Conservation (phyloP, 2,888 invertebrate species). For the Drosophila ezoana region DNA sequence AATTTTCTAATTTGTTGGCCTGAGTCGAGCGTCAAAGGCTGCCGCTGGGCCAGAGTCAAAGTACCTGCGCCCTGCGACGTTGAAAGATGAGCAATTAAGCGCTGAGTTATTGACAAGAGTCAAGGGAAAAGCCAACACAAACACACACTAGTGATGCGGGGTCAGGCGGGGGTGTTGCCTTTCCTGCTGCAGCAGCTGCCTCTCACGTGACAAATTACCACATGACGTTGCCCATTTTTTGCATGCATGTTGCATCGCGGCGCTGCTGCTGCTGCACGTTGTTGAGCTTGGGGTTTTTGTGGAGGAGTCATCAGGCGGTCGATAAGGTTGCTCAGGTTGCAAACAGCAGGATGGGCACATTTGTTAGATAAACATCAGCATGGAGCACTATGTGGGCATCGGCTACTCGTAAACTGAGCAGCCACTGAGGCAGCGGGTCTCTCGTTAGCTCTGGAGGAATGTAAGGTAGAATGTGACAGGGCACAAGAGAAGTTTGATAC, state of each 20-base stretch:
- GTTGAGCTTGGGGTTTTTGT: constrained; percentile 8
- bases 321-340: constrained; percentile 51
- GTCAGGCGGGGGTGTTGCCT: constrained; percentile 15
- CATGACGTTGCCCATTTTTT: constrained; percentile 62
- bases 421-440: constrained; percentile 6
- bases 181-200: constrained; percentile 31
- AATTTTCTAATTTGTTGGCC: constrained; percentile 64
- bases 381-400: constrained; percentile 18
- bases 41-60: constrained; percentile 33
- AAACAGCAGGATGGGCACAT: constrained; percentile 46
- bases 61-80: constrained; percentile 50
- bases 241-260: constrained; percentile 30
- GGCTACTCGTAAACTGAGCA: constrained; percentile 40
- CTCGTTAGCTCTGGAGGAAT: constrained; percentile 38
- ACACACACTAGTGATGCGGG: not conserved
- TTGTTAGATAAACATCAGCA: constrained; percentile 68
- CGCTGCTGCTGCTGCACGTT: constrained; percentile 11
- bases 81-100: constrained; percentile 81
- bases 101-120: constrained; percentile 77
- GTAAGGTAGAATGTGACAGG: constrained; percentile 1
- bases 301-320: constrained; percentile 44
- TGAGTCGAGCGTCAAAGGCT: constrained; percentile 42
- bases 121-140: constrained; percentile 38
- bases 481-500: not conserved
- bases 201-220: constrained; percentile 71